Evolutionary conservation across 2,113 vertebrate genomes (phyloP).

Genomic region (Podocnemis expansa): DNA sequence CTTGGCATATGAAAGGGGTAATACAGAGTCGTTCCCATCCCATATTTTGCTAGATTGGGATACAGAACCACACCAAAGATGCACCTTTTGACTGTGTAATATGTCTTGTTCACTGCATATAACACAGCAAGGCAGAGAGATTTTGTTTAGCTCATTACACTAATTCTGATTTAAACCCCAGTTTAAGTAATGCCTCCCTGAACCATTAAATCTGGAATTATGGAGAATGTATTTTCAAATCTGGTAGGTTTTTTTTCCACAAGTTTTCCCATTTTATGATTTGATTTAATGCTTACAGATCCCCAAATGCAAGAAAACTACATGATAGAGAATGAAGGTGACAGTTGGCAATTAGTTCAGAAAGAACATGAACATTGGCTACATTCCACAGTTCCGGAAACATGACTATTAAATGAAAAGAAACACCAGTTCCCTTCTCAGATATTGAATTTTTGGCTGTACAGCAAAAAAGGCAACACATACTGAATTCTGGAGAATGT

Average conservation of each 20-base stretch:
- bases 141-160: background rate
- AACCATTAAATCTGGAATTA: no score
- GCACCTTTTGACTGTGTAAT: background rate
- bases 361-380: background rate
- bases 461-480: background rate
- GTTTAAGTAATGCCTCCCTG: background rate
- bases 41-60: background rate
- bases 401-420: background rate
- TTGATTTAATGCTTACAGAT: background rate
- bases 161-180: background rate
- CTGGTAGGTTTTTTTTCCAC: background rate
- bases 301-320: background rate
- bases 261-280: background rate
- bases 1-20: background rate
- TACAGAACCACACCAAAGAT: background rate
- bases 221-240: background rate
- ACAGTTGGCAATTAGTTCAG: background rate
- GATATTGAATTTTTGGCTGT: background rate
- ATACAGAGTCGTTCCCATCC: background rate
- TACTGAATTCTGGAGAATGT: background rate
- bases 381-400: background rate
- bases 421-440: background rate
- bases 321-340: background rate
- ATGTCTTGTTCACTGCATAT: background rate
- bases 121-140: background rate